Conservation (phyloP, 1,140 invertebrate genomes). For the Anadara kagoshimensis region DNA sequence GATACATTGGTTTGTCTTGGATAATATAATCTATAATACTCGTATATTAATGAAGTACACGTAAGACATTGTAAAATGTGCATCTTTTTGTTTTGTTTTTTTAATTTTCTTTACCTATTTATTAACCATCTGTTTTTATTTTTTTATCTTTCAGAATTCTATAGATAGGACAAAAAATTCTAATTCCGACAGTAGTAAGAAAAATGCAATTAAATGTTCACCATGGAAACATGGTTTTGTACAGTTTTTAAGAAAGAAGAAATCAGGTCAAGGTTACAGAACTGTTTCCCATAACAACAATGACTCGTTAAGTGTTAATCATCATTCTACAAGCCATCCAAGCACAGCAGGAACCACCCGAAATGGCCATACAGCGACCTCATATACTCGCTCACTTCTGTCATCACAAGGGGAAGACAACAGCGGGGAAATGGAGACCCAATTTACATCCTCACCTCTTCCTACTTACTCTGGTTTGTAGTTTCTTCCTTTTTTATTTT, state of each 20-base stretch:
- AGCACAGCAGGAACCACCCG: slow-evolving; percentile 19
- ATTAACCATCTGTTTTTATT: too few species aligned
- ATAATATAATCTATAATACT: too few species aligned
- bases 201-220: slow-evolving; percentile 49
- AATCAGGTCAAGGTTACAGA: slow-evolving; percentile 35
- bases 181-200: slow-evolving; percentile 43
- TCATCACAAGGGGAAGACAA: slow-evolving; percentile 34
- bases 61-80: too few species aligned
- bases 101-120: too few species aligned
- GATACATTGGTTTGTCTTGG: too few species aligned
- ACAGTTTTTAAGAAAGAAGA: slow-evolving; percentile 59
- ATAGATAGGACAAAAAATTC: slow-evolving; percentile 41
- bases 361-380: slow-evolving; percentile 48
- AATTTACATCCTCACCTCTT: slow-evolving; percentile 27
- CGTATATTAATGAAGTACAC: too few species aligned
- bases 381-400: slow-evolving; percentile 38
- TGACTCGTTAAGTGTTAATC: slow-evolving; percentile 45
- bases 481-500: too few species aligned
- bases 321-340: slow-evolving; percentile 27
- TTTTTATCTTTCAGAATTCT: slow-evolving; percentile 50
- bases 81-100: too few species aligned
- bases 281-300: slow-evolving; percentile 49
- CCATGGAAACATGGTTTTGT: slow-evolving; percentile 63
- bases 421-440: slow-evolving; percentile 39
- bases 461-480: slow-evolving; percentile 32